Base-by-base conservation (phyloP, 1,140 invertebrate species). In the Pinna nobilis region DNA sequence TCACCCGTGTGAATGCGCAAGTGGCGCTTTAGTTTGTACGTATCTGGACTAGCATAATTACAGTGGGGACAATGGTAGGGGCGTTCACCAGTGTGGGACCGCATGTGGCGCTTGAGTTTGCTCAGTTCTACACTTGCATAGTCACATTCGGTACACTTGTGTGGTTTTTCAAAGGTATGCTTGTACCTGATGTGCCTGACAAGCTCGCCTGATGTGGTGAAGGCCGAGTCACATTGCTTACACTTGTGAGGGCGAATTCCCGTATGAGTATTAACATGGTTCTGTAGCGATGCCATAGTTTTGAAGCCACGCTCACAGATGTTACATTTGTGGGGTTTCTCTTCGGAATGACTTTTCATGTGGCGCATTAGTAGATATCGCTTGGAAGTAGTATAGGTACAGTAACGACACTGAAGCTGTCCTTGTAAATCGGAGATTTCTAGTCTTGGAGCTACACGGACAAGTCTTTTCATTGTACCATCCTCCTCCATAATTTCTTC, bases 21-120 rank as follows among this genome's bases (percentile, higher is more conserved):
- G 82, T 99, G 97, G 2, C 97, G 92, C 7, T 97, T 92, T 0
- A 99, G 89, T 90, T 99, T 99, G 88, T 98, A 99, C 15, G 97
- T 98, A 89, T 99, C 97, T 5, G 97, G 97, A 84, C 96, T 98
- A 20, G 97, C 97, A 66, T 99, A 99, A 3, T 96, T 97, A 90
- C 97, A 99, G 89, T 98, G 95, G 0, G 95, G 95, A 88, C 97
- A 99, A 49, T 87, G 84, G 76, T 89, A 90, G 15, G 88, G 88
- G 15, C 87, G 67, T 65, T 87, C 85, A 4, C 84, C 84, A 6
- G 79, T 98, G 86, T 98, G 97, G 86, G 96, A 97, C 32, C 97
- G 92, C 85, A 98, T 96, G 84, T 98, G 97, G 49, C 97, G 90
- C 67, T 97, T 95, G 35, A 98, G 86, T 91, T 98, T 98, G 53